Base-by-base conservation (phyloP, 92 coral and sea anemone species). In the Umimayanthus chanpuru region DNA sequence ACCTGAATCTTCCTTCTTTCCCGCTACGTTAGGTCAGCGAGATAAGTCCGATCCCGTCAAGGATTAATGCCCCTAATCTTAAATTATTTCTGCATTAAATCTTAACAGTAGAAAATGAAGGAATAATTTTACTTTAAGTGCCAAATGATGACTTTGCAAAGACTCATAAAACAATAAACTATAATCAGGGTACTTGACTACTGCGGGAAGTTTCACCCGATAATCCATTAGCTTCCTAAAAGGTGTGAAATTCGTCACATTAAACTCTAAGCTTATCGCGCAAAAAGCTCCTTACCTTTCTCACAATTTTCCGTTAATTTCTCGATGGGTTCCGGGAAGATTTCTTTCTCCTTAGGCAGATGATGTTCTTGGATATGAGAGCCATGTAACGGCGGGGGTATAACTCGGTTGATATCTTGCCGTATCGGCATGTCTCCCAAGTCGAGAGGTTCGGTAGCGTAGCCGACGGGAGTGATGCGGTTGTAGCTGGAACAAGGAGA, bases 41-140 rank as follows among this genome's bases (percentile, higher is more conserved):
- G 23, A 15, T 9, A 83, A 43, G 44, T 47, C 5, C 32, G 7
- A 23, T 64, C 58, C 66, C 25, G 56, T 81, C 86, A 81, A 83
- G 43, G 78, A 71, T 30, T 44, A 71, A 44, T 47, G 7, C 26
- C 65, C 78, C 64, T 40, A 82, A 70, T 50, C 44, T 44, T 47
- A 44, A 20, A 83, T 83, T 49, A 83, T 83, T 83, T 83, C 87
- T 70, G n/a, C 87, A 83, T 83, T 83, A 83, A 70, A 83, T 12
- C 56, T 71, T 49, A 67, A 50, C 78, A 47, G 77, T 23, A 83
- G 87, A 83, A 83, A 70, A 83, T 83, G 79, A 68, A 83, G 87
- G 87, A 83, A 83, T 83, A 83, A 83, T 83, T 83, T 83, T 83
- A 40, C 78, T 83, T 83, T 83, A 83, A 83, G 87, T 83, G 65